Conservation (phyloP, 2,113 vertebrate genomes). For the Pyrgilauda ruficollis region DNA sequence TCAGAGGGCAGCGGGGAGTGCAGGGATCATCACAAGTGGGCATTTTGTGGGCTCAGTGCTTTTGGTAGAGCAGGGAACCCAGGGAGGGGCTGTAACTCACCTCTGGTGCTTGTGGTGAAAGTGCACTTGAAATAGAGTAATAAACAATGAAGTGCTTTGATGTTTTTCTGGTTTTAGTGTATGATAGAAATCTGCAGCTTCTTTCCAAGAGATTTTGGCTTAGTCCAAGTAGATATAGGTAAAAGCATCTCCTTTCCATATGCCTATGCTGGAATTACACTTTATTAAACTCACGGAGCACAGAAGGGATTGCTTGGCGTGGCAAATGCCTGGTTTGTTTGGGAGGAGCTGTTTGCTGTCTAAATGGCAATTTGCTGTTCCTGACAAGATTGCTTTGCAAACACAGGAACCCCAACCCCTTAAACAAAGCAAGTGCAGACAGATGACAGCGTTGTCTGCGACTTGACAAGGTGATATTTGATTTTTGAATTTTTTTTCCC, state of each 20-base stretch:
- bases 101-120: background rate
- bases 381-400: background rate
- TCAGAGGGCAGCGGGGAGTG: background rate
- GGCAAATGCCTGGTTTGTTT: background rate
- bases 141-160: background rate
- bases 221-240: background rate
- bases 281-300: background rate
- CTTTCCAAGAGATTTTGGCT: background rate
- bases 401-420: background rate
- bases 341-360: background rate
- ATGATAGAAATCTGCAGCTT: background rate
- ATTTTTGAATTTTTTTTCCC: background rate
- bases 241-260: background rate
- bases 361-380: background rate
- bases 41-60: background rate
- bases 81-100: background rate
- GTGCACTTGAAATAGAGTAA: background rate
- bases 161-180: background rate
- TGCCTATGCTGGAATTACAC: background rate
- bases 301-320: background rate
- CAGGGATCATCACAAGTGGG: background rate
- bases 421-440: background rate
- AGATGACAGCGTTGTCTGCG: background rate
- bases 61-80: accelerated
- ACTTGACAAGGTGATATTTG: background rate